A percentile compares a stretch with the other conserved stretches of the same genome.
phyloP scores from a whole-genome alignment of 2,797 vertebrate genomes.

The Notolabrus celidotus region DNA sequence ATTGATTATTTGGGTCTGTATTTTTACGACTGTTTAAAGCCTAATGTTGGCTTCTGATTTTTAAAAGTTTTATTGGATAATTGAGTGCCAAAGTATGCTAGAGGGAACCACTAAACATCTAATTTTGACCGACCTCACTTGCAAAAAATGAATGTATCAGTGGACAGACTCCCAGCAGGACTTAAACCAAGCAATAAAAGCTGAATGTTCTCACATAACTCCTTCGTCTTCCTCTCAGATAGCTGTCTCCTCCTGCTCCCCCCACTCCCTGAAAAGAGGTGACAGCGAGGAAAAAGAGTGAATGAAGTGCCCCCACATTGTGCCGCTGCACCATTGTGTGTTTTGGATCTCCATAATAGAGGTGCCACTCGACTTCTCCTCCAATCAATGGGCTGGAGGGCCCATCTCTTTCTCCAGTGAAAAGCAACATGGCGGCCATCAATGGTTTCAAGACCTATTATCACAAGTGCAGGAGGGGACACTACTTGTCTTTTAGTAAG shows the following conservation, averaged over 20 bases:
- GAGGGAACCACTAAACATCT: neutral
- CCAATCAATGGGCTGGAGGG: conserved; percentile 92
- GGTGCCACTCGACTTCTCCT: conserved; percentile 95
- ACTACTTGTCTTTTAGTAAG: neutral
- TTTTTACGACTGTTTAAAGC: conserved; percentile 12
- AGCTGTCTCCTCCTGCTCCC: conserved; percentile 44
- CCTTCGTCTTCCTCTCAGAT: conserved; percentile 44
- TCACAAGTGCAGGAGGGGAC: conserved; percentile 74
- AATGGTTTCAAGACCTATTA: conserved; percentile 90
- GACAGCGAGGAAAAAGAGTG: conserved; percentile 65
- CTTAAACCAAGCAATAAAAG: conserved; percentile 16
- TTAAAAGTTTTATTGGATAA: neutral
- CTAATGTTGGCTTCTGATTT: neutral
- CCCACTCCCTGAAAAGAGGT: conserved; percentile 54
- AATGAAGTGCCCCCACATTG: conserved; percentile 94
- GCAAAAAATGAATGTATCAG: conserved; percentile 7
- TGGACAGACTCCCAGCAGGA: conserved; percentile 22
- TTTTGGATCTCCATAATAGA: conserved; percentile 95
- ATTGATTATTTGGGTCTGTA: conserved; percentile 32
- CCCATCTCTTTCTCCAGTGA: conserved; percentile 87
- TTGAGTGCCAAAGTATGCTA: neutral
- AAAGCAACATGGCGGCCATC: conserved; percentile 92
- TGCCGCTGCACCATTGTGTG: conserved; percentile 90
- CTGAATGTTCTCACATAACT: conserved; percentile 63
- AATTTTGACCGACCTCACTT: neutral